Conservation (phyloP, 2,888 invertebrate species). For the Camponotus fellah region DNA sequence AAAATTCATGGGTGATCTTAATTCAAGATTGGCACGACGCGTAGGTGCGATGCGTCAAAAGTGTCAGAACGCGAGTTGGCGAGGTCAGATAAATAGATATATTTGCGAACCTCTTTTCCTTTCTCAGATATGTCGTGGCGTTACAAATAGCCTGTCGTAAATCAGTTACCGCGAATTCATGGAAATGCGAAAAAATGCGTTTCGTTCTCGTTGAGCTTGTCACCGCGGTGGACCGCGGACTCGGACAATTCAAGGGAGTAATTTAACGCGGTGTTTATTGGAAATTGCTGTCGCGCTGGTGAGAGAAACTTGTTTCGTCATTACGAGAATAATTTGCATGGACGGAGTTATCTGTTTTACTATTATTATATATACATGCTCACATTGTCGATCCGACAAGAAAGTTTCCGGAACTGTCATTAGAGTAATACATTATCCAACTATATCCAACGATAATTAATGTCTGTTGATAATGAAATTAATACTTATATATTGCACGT, state of each 20-base stretch:
- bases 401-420: background rate
- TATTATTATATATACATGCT: slow-evolving; percentile 2
- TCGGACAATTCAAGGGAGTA: slow-evolving; percentile 12
- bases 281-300: slow-evolving; percentile 24
- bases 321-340: slow-evolving; percentile 39
- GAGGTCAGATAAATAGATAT: slow-evolving; percentile 32
- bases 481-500: background rate
- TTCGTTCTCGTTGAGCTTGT: background rate
- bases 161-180: slow-evolving; percentile 44
- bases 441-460: background rate
- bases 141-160: slow-evolving; percentile 37
- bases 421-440: background rate
- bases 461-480: background rate
- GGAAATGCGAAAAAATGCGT: slow-evolving; percentile 21
- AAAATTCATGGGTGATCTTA: slow-evolving; percentile 30
- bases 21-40: slow-evolving; percentile 29
- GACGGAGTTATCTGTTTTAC: background rate
- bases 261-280: slow-evolving; percentile 39
- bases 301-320: slow-evolving; percentile 36
- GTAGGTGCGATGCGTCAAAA: slow-evolving; percentile 23
- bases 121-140: background rate
- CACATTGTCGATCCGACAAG: background rate
- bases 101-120: background rate
- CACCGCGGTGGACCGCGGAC: background rate
- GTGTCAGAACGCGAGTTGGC: slow-evolving; percentile 6